Conservation (phyloP, 1,140 invertebrate genomes). For the Sarcophaga peregrina region DNA sequence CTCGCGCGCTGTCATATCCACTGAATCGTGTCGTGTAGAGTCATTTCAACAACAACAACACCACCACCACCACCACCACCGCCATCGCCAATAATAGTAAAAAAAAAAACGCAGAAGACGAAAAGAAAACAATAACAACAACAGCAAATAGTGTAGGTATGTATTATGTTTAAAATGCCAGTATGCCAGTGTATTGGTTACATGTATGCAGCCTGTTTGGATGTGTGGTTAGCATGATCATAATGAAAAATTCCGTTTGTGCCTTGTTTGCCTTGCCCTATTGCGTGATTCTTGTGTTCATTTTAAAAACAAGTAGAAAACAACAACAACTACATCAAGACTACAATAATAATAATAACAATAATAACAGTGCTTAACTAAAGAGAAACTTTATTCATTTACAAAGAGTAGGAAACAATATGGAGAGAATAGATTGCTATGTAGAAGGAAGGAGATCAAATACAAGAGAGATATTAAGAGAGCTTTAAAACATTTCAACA, state of each 20-base stretch:
- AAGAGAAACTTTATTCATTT: background rate
- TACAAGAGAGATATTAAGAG: too few relatives aligned
- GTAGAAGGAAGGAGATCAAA: too few relatives aligned
- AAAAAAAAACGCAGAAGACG: too few relatives aligned
- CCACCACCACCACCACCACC: too few relatives aligned
- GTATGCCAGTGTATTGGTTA: background rate
- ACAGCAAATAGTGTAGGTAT: background rate
- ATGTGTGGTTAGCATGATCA: conserved; percentile 27
- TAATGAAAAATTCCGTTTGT: conserved; percentile 39
- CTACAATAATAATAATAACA: background rate
- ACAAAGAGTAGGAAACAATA: too few relatives aligned
- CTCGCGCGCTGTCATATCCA: conserved; percentile 21
- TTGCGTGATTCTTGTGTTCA: conserved; percentile 60
- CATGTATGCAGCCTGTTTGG: background rate
- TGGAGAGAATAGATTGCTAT: too few relatives aligned
- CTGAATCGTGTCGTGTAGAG: conserved; percentile 41
- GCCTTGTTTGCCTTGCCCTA: conserved; percentile 54
- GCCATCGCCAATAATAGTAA: too few relatives aligned
- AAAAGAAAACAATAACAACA: background rate
- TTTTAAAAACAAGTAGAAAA: conserved; percentile 19
- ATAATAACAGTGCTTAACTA: background rate
- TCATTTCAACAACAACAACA: background rate
- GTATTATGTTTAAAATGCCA: conserved; percentile 12
- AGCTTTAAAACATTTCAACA: too few relatives aligned
- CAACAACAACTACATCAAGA: background rate